Evolutionary conservation across 2,113 vertebrate species (phyloP).

Genomic region (Thomomys bottae): DNA sequence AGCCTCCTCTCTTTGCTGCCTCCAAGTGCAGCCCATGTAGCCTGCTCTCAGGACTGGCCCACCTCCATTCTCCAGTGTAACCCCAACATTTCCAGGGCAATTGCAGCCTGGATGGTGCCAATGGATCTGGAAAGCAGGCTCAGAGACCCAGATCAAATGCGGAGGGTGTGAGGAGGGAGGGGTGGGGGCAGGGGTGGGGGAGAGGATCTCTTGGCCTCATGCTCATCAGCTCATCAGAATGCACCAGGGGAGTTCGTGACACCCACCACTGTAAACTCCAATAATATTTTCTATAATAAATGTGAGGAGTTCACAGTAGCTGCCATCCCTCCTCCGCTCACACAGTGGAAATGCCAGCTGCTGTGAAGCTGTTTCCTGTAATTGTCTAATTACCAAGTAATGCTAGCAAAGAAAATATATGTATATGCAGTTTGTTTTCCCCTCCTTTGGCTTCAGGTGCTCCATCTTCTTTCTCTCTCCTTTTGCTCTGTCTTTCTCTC

Average conservation of each 20-base stretch:
- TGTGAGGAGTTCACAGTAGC: conserved; percentile 8
- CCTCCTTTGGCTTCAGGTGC: conserved; percentile 70
- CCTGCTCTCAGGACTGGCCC: neutral
- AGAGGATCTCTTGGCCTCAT: neutral
- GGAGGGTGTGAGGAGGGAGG: no score
- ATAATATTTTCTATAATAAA: neutral
- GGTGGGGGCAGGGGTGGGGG: no score
- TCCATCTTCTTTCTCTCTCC: conserved; percentile 63
- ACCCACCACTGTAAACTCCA: neutral
- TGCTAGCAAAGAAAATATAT: conserved; percentile 67
- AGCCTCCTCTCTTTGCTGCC: neutral
- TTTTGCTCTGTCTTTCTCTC: conserved; percentile 48
- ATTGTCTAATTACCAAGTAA: conserved; percentile 76
- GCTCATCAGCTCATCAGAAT: neutral
- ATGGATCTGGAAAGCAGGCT: neutral
- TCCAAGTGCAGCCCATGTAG: neutral
- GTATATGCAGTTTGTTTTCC: conserved; percentile 58
- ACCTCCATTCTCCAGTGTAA: neutral
- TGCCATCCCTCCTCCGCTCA: conserved; percentile 28
- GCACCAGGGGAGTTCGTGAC: rapidly evolving
- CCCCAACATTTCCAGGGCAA: neutral
- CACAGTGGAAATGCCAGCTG: conserved; percentile 65
- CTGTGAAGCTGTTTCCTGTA: conserved; percentile 67
- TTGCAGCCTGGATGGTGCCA: neutral
- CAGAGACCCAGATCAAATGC: neutral